Percentiles rank a stretch among this genome's conserved stretches.
These are phyloP conservation scores for Synanthedon andrenaeformis DNA, from an alignment of 2,888 invertebrate genomes.

Conservation along the genomic window DNA sequence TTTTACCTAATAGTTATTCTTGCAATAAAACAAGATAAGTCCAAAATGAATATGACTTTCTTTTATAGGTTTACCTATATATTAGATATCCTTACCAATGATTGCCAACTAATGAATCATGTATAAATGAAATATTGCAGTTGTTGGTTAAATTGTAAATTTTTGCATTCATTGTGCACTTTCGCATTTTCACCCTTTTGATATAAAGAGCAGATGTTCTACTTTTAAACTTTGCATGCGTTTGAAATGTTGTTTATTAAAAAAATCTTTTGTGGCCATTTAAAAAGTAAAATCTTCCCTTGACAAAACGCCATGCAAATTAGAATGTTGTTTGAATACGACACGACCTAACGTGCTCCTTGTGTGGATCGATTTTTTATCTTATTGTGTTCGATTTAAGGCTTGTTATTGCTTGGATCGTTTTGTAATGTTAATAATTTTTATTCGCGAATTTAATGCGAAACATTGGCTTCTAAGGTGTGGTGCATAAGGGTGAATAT, in stretches of 20 bases:
- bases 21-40: too few relatives aligned
- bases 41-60: too few relatives aligned
- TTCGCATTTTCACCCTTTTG: not conserved
- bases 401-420: not conserved
- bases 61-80: too few relatives aligned
- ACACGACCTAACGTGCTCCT: not conserved
- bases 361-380: not conserved
- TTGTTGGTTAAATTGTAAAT: not conserved
- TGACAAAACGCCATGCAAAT: slow-evolving; percentile 68
- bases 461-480: not conserved
- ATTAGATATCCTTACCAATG: too few relatives aligned
- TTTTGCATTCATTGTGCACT: not conserved
- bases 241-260: slow-evolving; percentile 60
- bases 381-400: not conserved
- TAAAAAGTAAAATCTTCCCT: slow-evolving; percentile 57
- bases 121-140: too few relatives aligned
- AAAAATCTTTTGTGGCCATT: slow-evolving; percentile 69
- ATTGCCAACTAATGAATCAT: too few relatives aligned
- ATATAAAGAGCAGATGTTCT: slow-evolving; percentile 56
- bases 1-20: too few relatives aligned
- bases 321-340: slow-evolving; percentile 24
- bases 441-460: not conserved
- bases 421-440: not conserved
- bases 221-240: slow-evolving; percentile 44
- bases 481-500: slow-evolving; percentile 18